Conservation (phyloP, 2,113 vertebrate genomes). For the Cinclus mexicanus region DNA sequence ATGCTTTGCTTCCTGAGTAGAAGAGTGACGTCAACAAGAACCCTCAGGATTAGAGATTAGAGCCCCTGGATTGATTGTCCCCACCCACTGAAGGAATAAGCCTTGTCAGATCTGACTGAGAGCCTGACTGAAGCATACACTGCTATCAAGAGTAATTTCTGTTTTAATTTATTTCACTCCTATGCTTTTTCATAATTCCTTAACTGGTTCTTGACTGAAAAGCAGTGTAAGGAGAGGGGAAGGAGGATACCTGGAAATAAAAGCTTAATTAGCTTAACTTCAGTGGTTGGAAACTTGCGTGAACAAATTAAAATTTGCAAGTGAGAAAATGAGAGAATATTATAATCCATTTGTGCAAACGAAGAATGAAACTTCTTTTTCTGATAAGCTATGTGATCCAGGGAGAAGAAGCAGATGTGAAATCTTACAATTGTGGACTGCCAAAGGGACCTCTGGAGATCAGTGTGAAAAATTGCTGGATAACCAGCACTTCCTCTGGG, state of each 20-base stretch:
- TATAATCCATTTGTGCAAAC: neutral
- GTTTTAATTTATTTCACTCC: neutral
- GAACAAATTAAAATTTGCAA: neutral
- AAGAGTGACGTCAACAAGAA: neutral
- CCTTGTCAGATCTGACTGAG: neutral
- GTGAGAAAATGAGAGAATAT: neutral
- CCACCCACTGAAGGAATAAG: neutral
- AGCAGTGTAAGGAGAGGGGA: neutral
- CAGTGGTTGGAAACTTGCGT: neutral
- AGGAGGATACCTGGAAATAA: neutral
- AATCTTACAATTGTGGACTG: neutral
- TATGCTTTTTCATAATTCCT: neutral
- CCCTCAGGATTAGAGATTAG: neutral
- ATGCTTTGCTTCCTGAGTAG: neutral
- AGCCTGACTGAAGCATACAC: neutral
- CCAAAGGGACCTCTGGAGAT: neutral
- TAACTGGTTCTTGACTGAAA: neutral
- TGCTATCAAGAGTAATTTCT: neutral
- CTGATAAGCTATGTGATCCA: neutral
- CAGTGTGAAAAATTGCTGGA: neutral
- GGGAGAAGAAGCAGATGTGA: neutral
- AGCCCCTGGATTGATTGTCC: neutral
- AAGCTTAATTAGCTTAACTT: neutral
- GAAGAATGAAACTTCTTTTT: neutral
- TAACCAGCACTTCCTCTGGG: neutral